Conservation (phyloP, 2,113 vertebrate genomes). For the Mesoclemmys tuberculata region DNA sequence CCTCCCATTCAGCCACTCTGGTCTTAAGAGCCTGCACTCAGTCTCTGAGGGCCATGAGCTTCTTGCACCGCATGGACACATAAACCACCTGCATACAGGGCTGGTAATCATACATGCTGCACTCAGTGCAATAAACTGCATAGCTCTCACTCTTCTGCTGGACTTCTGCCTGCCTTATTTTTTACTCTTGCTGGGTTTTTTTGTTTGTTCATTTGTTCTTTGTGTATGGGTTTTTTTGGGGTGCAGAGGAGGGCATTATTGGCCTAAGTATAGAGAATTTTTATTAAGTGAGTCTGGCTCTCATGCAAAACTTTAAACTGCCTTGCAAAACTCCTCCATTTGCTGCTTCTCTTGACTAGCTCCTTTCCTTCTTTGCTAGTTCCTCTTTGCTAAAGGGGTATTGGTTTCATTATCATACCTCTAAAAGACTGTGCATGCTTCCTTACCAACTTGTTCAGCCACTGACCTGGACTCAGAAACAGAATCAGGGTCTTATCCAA, state of each 20-base stretch:
- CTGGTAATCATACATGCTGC: not conserved
- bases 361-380: not conserved
- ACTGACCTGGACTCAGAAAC: not conserved
- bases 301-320: no score
- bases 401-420: not conserved
- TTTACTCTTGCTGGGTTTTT: no score
- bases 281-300: no score
- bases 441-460: slow-evolving; percentile 32
- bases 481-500: not conserved
- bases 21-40: not conserved
- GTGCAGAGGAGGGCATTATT: no score
- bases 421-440: not conserved
- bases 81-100: not conserved
- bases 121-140: not conserved
- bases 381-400: not conserved
- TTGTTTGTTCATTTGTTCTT: no score
- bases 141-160: no score
- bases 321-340: no score
- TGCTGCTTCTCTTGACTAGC: no score
- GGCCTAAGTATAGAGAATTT: no score
- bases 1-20: not conserved
- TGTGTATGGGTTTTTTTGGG: no score
- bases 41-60: not conserved
- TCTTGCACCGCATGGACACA: not conserved
- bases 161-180: no score